Evolutionary conservation across 2,888 invertebrate species (phyloP).

Genomic region (Adelognathus sp.): DNA sequence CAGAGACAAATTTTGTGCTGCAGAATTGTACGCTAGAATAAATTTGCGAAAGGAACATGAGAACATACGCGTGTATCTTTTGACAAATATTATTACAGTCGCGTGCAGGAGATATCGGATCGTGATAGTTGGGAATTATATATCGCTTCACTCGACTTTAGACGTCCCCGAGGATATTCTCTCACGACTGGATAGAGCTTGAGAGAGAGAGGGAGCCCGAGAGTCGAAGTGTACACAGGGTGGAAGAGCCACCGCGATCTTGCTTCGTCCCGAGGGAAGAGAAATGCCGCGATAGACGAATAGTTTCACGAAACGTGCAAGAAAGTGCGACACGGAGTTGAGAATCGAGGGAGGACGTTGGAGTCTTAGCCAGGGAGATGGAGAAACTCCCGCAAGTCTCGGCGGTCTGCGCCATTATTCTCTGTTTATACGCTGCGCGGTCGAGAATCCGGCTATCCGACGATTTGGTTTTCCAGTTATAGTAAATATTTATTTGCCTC

Average conservation of each 20-base stretch:
- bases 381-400: conserved; percentile 23
- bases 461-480: conserved; percentile 69
- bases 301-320: conserved; percentile 3
- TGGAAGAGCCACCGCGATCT: conserved; percentile 31
- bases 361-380: conserved; percentile 43
- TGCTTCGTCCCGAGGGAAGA: conserved; percentile 16
- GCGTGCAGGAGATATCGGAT: conserved; percentile 46
- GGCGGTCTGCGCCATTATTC: conserved; percentile 63
- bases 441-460: conserved; percentile 48
- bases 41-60: no score
- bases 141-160: conserved; percentile 43
- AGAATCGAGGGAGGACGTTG: conserved; percentile 10
- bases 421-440: conserved; percentile 67
- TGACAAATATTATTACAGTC: conserved; percentile 52
- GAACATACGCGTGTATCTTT: conserved; percentile 26
- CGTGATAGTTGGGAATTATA: conserved; percentile 53
- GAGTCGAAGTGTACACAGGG: conserved; percentile 34
- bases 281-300: conserved; percentile 13
- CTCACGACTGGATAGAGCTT: conserved; percentile 10
- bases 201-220: no score
- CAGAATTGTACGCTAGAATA: neutral
- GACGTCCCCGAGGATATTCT: conserved; percentile 49
- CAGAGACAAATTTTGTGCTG: neutral
- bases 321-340: conserved; percentile 21
- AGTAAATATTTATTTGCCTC: conserved; percentile 77